Conservation (phyloP, 2,888 invertebrate genomes). For the Salpingus planirostris region DNA sequence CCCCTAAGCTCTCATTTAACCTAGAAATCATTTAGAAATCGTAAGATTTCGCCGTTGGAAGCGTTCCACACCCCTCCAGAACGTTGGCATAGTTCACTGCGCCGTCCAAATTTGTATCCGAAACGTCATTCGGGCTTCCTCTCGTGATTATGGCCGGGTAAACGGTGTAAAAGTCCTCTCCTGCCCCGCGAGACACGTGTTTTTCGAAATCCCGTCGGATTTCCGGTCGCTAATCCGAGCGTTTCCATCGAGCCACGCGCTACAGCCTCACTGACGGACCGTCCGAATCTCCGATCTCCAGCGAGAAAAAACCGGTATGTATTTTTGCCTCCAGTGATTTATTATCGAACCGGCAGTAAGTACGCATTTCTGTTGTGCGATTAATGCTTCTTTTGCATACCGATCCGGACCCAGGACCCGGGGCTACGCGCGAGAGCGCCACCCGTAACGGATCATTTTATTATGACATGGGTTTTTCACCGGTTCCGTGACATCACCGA, state of each 20-base stretch:
- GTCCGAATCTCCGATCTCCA: conserved; percentile 14
- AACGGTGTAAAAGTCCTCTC: too few relatives aligned
- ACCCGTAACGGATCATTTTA: neutral
- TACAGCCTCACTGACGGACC: conserved; percentile 8
- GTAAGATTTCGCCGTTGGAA: too few relatives aligned
- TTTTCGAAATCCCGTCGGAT: too few relatives aligned
- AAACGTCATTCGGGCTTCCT: neutral
- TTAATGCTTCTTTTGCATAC: too few relatives aligned
- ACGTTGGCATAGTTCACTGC: conserved; percentile 1
- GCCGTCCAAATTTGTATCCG: neutral
- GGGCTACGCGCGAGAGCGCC: conserved; percentile 2
- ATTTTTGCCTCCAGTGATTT: conserved; percentile 13
- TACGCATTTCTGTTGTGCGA: neutral
- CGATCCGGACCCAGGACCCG: too few relatives aligned
- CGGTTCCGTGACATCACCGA: too few relatives aligned
- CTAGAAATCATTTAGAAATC: too few relatives aligned
- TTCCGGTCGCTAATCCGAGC: too few relatives aligned
- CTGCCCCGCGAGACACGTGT: too few relatives aligned
- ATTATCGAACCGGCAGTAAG: conserved; percentile 2
- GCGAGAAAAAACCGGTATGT: conserved; percentile 20
- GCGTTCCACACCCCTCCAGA: too few relatives aligned
- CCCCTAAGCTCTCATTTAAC: too few relatives aligned
- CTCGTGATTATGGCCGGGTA: too few relatives aligned
- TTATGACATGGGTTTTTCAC: conserved; percentile 3
- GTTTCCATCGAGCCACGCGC: conserved; percentile 17